Evolutionary conservation across 1,140 invertebrate genomes (phyloP), one percentile per base, ranked within the genome.

Genomic region (Luehdorfia chinensis): DNA sequence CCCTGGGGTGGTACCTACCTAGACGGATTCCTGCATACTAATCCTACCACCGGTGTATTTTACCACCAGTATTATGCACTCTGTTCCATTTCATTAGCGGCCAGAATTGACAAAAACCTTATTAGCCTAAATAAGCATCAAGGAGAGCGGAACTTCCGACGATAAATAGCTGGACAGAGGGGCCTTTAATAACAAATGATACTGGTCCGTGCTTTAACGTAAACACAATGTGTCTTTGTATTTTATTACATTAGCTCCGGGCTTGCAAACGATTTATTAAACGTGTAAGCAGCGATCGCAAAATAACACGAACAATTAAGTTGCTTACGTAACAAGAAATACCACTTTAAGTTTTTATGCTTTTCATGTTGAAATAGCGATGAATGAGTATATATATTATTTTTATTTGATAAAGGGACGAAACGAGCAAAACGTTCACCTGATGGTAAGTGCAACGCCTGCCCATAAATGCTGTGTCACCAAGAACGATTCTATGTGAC

Each of bases 51-150:
- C n/a, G n/a, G n/a, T n/a, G n/a, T n/a, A n/a, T n/a, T n/a, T n/a
- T n/a, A n/a, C n/a, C n/a, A n/a, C n/a, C n/a, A n/a, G n/a, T n/a
- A n/a, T n/a, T n/a, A n/a, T n/a, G n/a, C n/a, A n/a, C n/a, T n/a
- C n/a, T n/a, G n/a, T n/a, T 21, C 19, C 6, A 21, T 21, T 21
- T 21, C 2, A 6, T 21, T 6, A 2, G 19, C 19, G 2, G 2
- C 2, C 6, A 21, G 2, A 21, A 14, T 25, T 41, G 23, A 30
- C 39, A 43, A 18, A 43, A 30, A n/a, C 13, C 39, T 43, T 43
- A 43, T 43, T 43, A 43, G 12, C 23, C 39, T 15, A 43, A 43
- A 43, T 43, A 43, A 43, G 30, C 27, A 43, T 43, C n/a, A 28
- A 16, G 18, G 23, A 30, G 39, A 43, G 15, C 25, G 15, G n/a